Evolutionary conservation across 2,888 invertebrate species (phyloP), one percentile per base, ranked within the genome.

Genomic region (Drosophila testacea): DNA sequence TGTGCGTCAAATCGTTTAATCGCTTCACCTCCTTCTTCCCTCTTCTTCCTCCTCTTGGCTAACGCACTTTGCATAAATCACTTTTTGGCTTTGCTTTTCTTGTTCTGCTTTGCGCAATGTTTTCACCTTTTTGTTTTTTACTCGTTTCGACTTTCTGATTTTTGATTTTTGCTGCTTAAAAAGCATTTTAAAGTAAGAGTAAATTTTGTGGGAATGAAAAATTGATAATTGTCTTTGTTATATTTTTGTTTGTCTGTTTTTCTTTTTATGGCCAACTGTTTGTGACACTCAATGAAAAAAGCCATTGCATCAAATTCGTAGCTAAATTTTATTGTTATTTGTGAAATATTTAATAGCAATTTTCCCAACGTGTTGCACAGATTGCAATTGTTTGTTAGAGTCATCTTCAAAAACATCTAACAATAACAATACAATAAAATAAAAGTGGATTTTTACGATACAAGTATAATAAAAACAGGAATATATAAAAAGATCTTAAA

Each of bases 1-100:
- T 86, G 81, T 86, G 74, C 84, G 77, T 83, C 81, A 88, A 83
- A 83, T 88, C 81, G 70, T 67, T 80, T 64, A 79, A 81, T 65
- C 61, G 38, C 47, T 46, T 46, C 22, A n/a, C 16, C 22, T 2
- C 11, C 2, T 13, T 2, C 7, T 2, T 10, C 38, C n/a, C 13
- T n/a, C 27, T 50, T 39, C 36, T 34, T 11, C 11, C 30, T 6
- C 13, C 41, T n/a, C 6, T 41, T 16, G 41, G 4, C 11, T 41
- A 6, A 50, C 48, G 47, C 57, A 61, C 54, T 78, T 80, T 76
- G 80, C 83, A 85, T 81, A 82, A 81, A 82, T 75, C 70, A 83
- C 60, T 70, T 79, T 78, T 79, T 74, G 46, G 64, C 51, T 62
- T 73, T 68, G 38, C 27, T 47, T 52, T 71, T 77, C 73, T 65